Evolutionary conservation across 2,797 vertebrate species (phyloP), one percentile per base, ranked within the genome.

Genomic region (Malacoraja senta): DNA sequence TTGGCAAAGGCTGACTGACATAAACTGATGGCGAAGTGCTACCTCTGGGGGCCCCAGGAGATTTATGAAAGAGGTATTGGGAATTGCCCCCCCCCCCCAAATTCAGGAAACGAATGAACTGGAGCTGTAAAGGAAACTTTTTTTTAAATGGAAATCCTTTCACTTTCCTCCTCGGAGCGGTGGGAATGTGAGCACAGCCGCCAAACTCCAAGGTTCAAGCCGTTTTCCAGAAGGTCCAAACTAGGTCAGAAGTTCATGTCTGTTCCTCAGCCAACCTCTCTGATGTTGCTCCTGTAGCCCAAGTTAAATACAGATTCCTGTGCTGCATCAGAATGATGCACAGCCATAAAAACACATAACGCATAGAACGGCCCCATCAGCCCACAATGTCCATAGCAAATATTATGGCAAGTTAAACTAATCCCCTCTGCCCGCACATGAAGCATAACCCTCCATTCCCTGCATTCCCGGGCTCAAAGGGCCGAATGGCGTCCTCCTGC

Each of bases 81-180:
- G 12, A 35, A 35, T 71, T 35, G 10, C 2, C 38, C 12, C 17
- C 13, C 84, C 61, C 7, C 61, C 13, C 53, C 26, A 26, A 72
- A n/a, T 76, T 92, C 72, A 92, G 90, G 90, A 92, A 92, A 92
- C 90, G 26, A 92, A 76, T 38, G 38, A 92, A 92, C 68, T 92
- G 90, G 71, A 44, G 68, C 13, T 38, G 29, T 92, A 58, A 92
- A 72, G 68, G 71, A 72, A 44, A 53, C 3, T 38, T 76, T 38
- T 76, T 68, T 0, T 68, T 4, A 6, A 53, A 32, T 88, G 63
- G 84, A 68, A 88, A 88, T 32, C 76, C 71, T n/a, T 58, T 92
- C 90, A 53, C 24, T 92, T 76, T 92, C 24, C 58, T 76, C 63
- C 19, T 68, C 32, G 8, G 65, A 19, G 32, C 2, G 17, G 63